These are phyloP conservation scores for Camponotus floridanus DNA, from an alignment of 1,140 invertebrate genomes.

Conservation along the genomic window DNA sequence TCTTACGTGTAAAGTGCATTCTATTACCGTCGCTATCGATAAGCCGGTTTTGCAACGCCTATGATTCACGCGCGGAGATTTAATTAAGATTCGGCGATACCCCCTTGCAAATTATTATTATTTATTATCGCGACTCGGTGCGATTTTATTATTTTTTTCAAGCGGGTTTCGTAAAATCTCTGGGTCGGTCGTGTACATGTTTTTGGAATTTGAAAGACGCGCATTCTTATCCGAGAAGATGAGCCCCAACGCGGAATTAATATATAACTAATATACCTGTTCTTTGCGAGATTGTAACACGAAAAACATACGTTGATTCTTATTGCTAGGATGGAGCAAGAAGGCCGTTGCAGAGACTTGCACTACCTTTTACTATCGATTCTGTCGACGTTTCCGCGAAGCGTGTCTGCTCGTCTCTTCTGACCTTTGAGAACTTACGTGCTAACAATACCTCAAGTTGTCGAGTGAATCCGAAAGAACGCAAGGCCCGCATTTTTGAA, in stretches of 20 bases:
- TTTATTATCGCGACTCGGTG: not conserved
- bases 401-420: constrained; percentile 62
- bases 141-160: not conserved
- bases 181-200: not conserved
- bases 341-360: constrained; percentile 30
- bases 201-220: not conserved
- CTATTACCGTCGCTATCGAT: constrained; percentile 33
- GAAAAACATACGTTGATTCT: constrained; percentile 8
- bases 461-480: constrained; percentile 27
- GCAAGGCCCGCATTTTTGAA: constrained; percentile 33
- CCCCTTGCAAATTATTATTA: not conserved
- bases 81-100: constrained; percentile 4
- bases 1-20: constrained; percentile 39
- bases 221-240: not conserved
- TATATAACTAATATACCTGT: constrained; percentile 9
- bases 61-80: constrained; percentile 34
- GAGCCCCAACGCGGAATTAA: not conserved
- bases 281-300: constrained; percentile 6
- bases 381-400: constrained; percentile 62
- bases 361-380: constrained; percentile 61
- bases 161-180: not conserved
- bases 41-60: not conserved
- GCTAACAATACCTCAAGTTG: constrained; percentile 55
- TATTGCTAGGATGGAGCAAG: constrained; percentile 36
- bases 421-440: constrained; percentile 66